These are phyloP conservation scores for Aeoliscus strigatus DNA, from an alignment of 2,797 vertebrate species.

Conservation along the genomic window DNA sequence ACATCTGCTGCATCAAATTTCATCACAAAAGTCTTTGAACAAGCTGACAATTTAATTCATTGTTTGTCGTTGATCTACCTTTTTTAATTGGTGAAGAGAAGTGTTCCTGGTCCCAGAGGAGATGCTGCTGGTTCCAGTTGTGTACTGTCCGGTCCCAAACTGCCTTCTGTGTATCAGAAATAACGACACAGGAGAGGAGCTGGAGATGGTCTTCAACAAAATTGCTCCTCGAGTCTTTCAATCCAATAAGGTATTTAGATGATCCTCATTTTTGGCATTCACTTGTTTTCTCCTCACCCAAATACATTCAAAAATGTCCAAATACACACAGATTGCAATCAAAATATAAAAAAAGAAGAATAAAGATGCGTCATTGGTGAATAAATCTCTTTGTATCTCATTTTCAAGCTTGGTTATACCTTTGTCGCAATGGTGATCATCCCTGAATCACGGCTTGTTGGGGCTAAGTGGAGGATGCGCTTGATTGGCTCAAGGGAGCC, in stretches of 20 bases:
- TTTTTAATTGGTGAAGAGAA: constrained; percentile 72
- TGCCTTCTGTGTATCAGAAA: constrained; percentile 83
- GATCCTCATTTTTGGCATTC: neutral
- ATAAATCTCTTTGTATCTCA: neutral
- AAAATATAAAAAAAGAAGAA: no score
- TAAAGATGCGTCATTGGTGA: neutral
- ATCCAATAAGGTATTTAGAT: constrained; percentile 81
- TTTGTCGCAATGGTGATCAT: constrained; percentile 80
- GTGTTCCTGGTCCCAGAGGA: constrained; percentile 80
- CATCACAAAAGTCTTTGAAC: neutral
- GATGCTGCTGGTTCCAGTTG: constrained; percentile 79
- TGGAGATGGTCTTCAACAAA: constrained; percentile 76
- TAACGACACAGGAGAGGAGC: constrained; percentile 86
- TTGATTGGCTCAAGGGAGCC: constrained; percentile 76
- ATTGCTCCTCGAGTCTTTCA: constrained; percentile 73
- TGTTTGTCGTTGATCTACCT: neutral
- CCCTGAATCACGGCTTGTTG: constrained; percentile 50
- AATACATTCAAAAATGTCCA: neutral
- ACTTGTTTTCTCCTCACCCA: neutral
- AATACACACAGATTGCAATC: no score
- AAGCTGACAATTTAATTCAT: neutral
- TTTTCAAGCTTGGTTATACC: constrained; percentile 79
- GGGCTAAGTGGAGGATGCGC: constrained; percentile 80
- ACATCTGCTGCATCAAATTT: neutral
- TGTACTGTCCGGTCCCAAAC: constrained; percentile 72